Percentiles rank a stretch among this genome's conserved stretches.
These are phyloP conservation scores for Dipodomys spectabilis DNA, from an alignment of 2,113 vertebrate genomes.

Conservation along the genomic window DNA sequence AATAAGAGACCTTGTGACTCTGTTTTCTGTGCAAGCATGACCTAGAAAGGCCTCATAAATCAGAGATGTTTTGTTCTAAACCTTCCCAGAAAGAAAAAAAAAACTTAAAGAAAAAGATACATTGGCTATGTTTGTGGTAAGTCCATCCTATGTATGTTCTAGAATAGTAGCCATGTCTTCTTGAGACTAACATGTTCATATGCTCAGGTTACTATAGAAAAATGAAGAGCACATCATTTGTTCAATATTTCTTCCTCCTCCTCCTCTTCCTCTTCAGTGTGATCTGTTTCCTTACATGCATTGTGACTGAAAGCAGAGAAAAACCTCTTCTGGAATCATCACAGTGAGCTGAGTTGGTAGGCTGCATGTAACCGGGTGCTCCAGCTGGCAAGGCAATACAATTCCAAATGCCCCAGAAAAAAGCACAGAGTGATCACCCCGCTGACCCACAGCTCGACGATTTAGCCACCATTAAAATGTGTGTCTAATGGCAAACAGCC, in stretches of 20 bases:
- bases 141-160: background rate
- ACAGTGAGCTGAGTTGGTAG: background rate
- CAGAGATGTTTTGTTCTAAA: conserved; percentile 33
- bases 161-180: background rate
- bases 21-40: conserved; percentile 17
- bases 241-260: background rate
- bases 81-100: background rate
- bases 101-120: background rate
- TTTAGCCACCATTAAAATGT: background rate
- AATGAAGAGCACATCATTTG: background rate
- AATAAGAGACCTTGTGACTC: background rate
- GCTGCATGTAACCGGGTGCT: background rate
- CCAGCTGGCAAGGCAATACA: background rate
- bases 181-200: background rate
- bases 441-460: background rate
- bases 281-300: background rate
- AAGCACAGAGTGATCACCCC: accelerated
- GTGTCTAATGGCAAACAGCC: background rate
- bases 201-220: background rate
- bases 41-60: conserved; percentile 52
- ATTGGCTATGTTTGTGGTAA: background rate
- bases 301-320: background rate
- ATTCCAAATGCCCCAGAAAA: background rate
- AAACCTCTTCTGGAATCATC: background rate
- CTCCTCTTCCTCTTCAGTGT: background rate